These are phyloP conservation scores for Sisor rabdophorus DNA, from an alignment of 2,113 vertebrate species.

Conservation along the genomic window DNA sequence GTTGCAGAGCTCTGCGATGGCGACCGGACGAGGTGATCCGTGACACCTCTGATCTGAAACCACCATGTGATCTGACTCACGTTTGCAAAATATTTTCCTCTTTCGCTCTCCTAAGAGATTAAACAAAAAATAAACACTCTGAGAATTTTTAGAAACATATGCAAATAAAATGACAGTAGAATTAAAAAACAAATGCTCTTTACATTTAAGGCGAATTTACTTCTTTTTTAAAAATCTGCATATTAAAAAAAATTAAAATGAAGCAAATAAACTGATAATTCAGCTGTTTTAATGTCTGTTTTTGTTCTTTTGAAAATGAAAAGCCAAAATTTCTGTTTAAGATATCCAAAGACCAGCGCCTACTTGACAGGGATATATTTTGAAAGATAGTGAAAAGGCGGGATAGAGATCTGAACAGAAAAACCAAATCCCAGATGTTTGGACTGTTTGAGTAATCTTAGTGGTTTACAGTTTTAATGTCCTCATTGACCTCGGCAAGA, in stretches of 20 bases:
- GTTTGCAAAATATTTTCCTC: conserved; percentile 82
- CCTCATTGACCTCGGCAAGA: not conserved
- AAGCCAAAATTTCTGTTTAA: not conserved
- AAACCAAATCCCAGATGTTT: conserved; percentile 23
- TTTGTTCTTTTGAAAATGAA: not conserved
- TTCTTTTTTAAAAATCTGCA: not conserved
- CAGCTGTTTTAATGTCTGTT: not conserved
- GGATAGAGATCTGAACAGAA: conserved; percentile 7
- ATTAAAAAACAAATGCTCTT: too few relatives aligned
- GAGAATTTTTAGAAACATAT: not conserved
- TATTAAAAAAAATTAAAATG: not conserved
- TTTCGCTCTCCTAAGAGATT: conserved; percentile 78
- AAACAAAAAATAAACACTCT: not conserved
- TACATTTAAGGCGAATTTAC: too few relatives aligned
- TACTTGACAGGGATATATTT: not conserved
- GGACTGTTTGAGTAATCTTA: not conserved
- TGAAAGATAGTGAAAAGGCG: conserved; percentile 2
- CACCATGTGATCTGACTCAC: conserved; percentile 85
- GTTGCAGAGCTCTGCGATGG: conserved; percentile 81
- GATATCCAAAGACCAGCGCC: not conserved
- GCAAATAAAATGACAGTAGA: too few relatives aligned
- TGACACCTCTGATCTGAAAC: conserved; percentile 96
- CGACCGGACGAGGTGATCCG: conserved; percentile 73
- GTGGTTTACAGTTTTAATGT: conserved; percentile 10
- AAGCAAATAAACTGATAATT: not conserved